phyloP scores from a whole-genome alignment of 2,797 vertebrate genomes.

The Sphenodon punctatus region DNA sequence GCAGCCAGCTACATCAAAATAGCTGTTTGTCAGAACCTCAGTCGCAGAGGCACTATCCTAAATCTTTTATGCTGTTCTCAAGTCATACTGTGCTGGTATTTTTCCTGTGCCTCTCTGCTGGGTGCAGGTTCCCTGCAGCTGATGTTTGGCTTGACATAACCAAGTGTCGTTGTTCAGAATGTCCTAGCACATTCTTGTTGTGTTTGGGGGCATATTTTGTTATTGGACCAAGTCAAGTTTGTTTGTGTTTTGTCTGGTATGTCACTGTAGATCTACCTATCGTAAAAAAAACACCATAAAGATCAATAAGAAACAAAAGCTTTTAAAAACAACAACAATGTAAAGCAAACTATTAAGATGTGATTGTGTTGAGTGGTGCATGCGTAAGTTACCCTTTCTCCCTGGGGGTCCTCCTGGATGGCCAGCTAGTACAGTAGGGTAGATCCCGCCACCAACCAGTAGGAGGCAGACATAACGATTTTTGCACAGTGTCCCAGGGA shows the following conservation, averaged over 20 bases:
- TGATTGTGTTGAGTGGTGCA: constrained; percentile 29
- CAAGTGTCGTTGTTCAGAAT: constrained; percentile 42
- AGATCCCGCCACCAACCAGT: no score
- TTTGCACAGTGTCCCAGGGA: no score
- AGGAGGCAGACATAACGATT: no score
- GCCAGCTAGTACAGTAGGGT: no score
- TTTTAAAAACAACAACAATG: neutral
- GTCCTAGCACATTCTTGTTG: constrained; percentile 7
- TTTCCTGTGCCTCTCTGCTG: constrained; percentile 30
- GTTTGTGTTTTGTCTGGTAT: constrained; percentile 37
- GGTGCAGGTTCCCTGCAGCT: constrained; percentile 28
- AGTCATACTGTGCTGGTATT: constrained; percentile 1
- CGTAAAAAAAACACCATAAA: constrained; percentile 3
- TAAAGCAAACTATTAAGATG: neutral
- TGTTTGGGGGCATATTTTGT: constrained; percentile 31
- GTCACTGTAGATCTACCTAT: constrained; percentile 19
- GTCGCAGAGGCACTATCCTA: no score
- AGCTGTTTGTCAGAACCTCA: no score
- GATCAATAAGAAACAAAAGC: neutral
- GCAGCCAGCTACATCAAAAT: no score
- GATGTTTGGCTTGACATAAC: neutral
- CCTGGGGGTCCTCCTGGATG: no score
- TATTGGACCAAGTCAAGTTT: constrained; percentile 45
- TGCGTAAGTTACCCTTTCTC: no score
- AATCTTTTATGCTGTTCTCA: constrained; percentile 7